A percentile compares a stretch with the other conserved stretches of the same genome.
These are phyloP conservation scores for Agapornis roseicollis DNA, from an alignment of 2,113 vertebrate genomes.

Conservation along the genomic window DNA sequence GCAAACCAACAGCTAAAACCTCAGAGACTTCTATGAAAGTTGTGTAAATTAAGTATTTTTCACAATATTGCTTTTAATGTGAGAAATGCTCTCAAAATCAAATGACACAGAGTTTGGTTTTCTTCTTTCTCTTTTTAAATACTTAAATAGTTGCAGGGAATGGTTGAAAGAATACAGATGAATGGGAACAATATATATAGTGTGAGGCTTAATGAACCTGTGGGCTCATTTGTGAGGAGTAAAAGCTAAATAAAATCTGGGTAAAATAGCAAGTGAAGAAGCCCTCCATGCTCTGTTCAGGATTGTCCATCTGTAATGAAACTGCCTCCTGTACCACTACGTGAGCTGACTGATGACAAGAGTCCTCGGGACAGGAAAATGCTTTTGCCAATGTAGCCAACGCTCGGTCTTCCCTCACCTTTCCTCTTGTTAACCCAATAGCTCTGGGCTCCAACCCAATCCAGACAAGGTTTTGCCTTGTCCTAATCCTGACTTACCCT, in stretches of 20 bases:
- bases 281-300: not conserved
- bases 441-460: not conserved
- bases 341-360: not conserved
- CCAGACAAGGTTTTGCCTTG: not conserved
- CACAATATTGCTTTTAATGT: not conserved
- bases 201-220: not conserved
- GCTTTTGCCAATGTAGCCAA: too few relatives aligned
- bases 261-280: not conserved
- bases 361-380: not conserved
- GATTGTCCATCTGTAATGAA: not conserved
- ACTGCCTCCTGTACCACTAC: too few relatives aligned
- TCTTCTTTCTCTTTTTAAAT: not conserved
- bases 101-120: not conserved
- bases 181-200: not conserved
- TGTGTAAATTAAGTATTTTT: not conserved
- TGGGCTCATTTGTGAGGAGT: not conserved
- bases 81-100: not conserved
- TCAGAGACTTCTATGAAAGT: not conserved
- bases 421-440: not conserved
- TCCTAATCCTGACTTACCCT: not conserved
- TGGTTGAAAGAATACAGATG: not conserved
- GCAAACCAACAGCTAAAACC: not conserved
- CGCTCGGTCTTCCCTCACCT: not conserved
- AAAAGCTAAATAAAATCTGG: not conserved
- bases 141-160: not conserved